phyloP scores from a whole-genome alignment of 1,140 invertebrate genomes.

The Trichogramma pretiosum region DNA sequence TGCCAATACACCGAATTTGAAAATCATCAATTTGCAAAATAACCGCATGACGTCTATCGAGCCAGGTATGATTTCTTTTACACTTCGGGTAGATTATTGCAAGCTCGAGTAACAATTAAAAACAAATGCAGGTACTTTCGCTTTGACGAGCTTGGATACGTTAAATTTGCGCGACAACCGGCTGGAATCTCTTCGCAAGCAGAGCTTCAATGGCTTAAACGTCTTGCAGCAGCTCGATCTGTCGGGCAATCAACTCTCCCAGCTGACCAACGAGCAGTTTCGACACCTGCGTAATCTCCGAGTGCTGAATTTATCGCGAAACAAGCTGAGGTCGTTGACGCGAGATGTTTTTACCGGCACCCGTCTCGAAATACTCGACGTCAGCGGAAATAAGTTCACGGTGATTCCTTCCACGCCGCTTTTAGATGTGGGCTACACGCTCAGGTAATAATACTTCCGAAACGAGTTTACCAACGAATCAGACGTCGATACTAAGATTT shows the following conservation, averaged over 20 bases:
- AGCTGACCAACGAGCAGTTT: slow-evolving; percentile 74
- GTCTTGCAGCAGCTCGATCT: slow-evolving; percentile 71
- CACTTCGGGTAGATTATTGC: background rate
- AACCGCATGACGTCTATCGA: slow-evolving; percentile 51
- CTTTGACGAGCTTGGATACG: slow-evolving; percentile 57
- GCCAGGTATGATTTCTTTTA: slow-evolving; percentile 25
- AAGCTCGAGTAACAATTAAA: slow-evolving; percentile 6
- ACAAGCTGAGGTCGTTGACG: slow-evolving; percentile 66
- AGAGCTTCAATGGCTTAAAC: slow-evolving; percentile 64
- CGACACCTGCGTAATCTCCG: slow-evolving; percentile 66
- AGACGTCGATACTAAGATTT: background rate
- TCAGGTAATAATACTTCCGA: slow-evolving; percentile 47
- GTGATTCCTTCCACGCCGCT: slow-evolving; percentile 63
- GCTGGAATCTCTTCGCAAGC: slow-evolving; percentile 60
- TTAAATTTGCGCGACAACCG: slow-evolving; percentile 67
- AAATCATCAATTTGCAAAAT: slow-evolving; percentile 56
- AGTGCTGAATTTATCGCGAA: slow-evolving; percentile 66
- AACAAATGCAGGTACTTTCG: slow-evolving; percentile 32
- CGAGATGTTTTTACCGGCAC: slow-evolving; percentile 74
- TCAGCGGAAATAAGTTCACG: slow-evolving; percentile 70
- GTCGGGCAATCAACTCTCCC: slow-evolving; percentile 65
- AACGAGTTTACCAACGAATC: background rate
- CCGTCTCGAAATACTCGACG: slow-evolving; percentile 67
- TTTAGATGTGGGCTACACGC: slow-evolving; percentile 63
- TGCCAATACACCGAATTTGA: slow-evolving; percentile 54